Evolutionary conservation across 2,888 invertebrate species (phyloP), one percentile per base, ranked within the genome.

Genomic region (Onchidella celtica): DNA sequence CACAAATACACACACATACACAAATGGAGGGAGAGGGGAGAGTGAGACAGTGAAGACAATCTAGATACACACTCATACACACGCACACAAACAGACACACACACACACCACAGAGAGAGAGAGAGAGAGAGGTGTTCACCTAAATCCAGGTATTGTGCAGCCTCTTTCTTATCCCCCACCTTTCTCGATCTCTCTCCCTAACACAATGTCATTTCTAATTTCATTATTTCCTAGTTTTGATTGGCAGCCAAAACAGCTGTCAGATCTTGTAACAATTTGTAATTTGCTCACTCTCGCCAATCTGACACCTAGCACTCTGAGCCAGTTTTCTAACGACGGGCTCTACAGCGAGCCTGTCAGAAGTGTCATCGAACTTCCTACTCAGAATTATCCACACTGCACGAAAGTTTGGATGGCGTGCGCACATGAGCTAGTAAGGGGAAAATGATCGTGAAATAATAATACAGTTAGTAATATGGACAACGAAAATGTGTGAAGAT

Each of bases 111-210:
- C 47, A 47, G 47, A 47, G n/a, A n/a, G n/a, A n/a, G n/a, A n/a
- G n/a, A n/a, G n/a, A n/a, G n/a, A n/a, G n/a, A n/a, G n/a, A n/a
- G n/a, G n/a, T n/a, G n/a, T n/a, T n/a, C n/a, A n/a, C n/a, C n/a
- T n/a, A n/a, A n/a, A n/a, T n/a, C n/a, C n/a, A n/a, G n/a, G n/a
- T n/a, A n/a, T n/a, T n/a, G n/a, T n/a, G n/a, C n/a, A n/a, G n/a
- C 55, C 72, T 72, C 24, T 72, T 29, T 72, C 29, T 55, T 32
- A 55, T 17, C 29, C 32, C 17, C 57, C 55, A 47, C 55, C 57
- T 72, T 57, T 72, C 32, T 72, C 72, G 47, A 14, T 72, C 72
- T 72, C 57, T 72, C 72, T 72, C 57, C 55, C 57, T 72, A 11
- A 27, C 57, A 17, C 17, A 17, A 47, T 17, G 9, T 47, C 47